These are phyloP conservation scores for Hetaerina americana DNA, from an alignment of 1,140 invertebrate genomes.

Conservation along the genomic window DNA sequence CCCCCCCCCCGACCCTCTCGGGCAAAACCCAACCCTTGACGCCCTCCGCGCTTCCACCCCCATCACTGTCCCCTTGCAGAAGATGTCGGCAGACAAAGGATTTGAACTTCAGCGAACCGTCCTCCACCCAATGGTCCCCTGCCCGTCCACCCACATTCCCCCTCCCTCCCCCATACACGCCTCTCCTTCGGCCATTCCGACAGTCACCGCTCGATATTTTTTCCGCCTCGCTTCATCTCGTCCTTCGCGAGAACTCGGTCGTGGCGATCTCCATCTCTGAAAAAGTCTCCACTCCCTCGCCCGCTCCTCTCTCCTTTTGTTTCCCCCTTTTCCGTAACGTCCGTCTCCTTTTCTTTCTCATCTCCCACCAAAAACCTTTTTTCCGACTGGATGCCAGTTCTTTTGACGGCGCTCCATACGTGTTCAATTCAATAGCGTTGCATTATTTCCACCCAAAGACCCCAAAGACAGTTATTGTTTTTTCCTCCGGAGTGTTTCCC, in stretches of 20 bases:
- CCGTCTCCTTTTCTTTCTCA: background rate
- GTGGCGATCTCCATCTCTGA: background rate
- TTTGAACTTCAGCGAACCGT: background rate
- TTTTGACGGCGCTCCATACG: no score
- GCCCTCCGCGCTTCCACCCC: no score
- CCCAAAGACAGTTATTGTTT: no score
- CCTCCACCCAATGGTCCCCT: background rate
- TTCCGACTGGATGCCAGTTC: background rate
- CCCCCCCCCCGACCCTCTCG: no score
- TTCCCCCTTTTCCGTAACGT: background rate
- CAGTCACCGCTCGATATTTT: background rate
- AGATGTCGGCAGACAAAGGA: background rate
- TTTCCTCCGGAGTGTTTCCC: no score
- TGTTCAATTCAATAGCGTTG: no score
- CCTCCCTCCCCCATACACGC: no score
- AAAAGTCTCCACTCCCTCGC: no score
- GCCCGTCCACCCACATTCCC: no score
- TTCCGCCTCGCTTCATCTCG: background rate
- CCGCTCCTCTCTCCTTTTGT: background rate
- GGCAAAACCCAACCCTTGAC: no score
- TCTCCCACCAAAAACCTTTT: background rate
- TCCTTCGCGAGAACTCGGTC: background rate
- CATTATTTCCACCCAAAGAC: no score
- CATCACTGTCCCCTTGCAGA: background rate
- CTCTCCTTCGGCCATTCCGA: no score